Percentiles rank a stretch among this genome's conserved stretches.
Evolutionary conservation across 2,797 vertebrate species (phyloP).

Genomic region (Pseudomugil tenellus): DNA sequence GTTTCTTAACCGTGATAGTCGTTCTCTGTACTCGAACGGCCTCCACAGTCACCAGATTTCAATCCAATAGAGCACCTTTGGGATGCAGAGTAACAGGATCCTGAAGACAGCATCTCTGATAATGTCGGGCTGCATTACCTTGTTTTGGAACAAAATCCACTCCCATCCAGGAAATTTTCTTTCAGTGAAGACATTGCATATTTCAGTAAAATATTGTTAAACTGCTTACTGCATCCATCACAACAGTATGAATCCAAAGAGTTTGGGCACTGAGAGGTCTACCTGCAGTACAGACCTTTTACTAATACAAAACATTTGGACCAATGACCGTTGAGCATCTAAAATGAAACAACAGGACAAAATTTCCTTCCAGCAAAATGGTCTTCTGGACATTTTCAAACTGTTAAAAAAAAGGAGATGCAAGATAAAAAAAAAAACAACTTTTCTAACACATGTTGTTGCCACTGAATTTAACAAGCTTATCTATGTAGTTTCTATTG

Average conservation of each 20-base stretch:
- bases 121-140: not conserved
- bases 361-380: not conserved
- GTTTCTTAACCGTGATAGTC: constrained; percentile 13
- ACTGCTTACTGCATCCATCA: not conserved
- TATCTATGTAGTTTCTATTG: too few species aligned
- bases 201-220: not conserved
- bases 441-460: not conserved
- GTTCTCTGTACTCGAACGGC: not conserved
- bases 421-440: not conserved
- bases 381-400: not conserved
- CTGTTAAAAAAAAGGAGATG: not conserved
- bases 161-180: not conserved
- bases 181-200: too few species aligned
- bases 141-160: not conserved
- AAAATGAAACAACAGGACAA: not conserved
- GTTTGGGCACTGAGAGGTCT: not conserved
- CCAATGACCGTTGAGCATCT: not conserved
- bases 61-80: not conserved
- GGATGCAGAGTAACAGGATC: not conserved
- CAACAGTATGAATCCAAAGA: not conserved
- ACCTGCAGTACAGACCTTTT: too few species aligned
- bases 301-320: not conserved
- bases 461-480: not conserved
- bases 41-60: too few species aligned
- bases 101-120: not conserved